These are phyloP conservation scores for Melanotaenia parkinsoni DNA, from an alignment of 2,797 vertebrate genomes.

Conservation along the genomic window DNA sequence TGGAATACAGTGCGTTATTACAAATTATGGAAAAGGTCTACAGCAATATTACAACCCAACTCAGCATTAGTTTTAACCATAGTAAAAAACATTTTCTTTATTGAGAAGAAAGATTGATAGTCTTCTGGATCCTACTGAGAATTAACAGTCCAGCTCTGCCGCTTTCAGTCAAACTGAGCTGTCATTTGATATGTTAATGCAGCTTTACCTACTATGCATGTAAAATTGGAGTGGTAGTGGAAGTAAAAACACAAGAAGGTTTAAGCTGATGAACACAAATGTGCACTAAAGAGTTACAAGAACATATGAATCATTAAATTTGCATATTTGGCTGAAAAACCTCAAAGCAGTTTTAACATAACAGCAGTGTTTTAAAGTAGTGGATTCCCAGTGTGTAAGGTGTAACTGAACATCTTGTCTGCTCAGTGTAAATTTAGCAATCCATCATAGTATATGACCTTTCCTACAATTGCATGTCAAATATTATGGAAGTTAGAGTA, in stretches of 20 bases:
- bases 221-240: not conserved
- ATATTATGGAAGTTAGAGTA: not conserved
- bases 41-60: too few species aligned
- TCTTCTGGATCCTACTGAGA: not conserved
- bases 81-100: not conserved
- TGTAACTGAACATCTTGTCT: not conserved
- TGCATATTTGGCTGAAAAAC: not conserved
- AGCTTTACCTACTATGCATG: not conserved
- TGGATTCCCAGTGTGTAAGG: not conserved
- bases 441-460: not conserved
- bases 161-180: not conserved
- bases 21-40: conserved; percentile 3
- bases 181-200: not conserved
- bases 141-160: not conserved
- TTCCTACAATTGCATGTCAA: not conserved
- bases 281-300: not conserved
- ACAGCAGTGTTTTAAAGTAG: not conserved
- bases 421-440: not conserved
- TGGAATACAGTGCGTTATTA: conserved; percentile 66
- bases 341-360: not conserved
- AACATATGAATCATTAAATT: not conserved
- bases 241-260: not conserved
- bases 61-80: too few species aligned
- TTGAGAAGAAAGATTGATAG: not conserved
- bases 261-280: not conserved